phyloP scores from a whole-genome alignment of 1,140 invertebrate genomes.

The Centruroides vittatus region DNA sequence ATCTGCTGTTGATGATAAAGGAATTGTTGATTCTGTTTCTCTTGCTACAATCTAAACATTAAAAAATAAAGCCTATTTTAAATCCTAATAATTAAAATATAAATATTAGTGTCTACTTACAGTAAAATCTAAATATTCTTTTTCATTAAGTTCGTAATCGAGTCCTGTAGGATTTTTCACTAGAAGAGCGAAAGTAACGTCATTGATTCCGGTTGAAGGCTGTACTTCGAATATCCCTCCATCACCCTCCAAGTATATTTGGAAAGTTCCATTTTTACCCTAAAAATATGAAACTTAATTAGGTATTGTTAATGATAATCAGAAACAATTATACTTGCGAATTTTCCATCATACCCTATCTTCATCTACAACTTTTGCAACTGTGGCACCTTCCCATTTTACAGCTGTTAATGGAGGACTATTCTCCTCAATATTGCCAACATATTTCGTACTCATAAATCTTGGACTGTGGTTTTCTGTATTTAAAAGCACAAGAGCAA shows the following conservation, averaged over 20 bases:
- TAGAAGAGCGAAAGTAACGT: constrained; percentile 60
- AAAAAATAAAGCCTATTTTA: neutral
- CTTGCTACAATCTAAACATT: constrained; percentile 51
- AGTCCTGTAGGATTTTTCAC: constrained; percentile 64
- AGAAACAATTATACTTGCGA: too few species aligned
- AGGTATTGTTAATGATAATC: too few species aligned
- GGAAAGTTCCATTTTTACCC: constrained; percentile 69
- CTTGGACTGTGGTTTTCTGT: constrained; percentile 21
- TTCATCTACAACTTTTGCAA: constrained; percentile 6
- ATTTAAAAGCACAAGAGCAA: constrained; percentile 22
- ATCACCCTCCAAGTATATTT: constrained; percentile 57
- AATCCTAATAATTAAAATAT: too few species aligned
- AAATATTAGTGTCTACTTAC: constrained; percentile 25
- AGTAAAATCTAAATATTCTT: constrained; percentile 46
- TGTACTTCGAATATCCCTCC: constrained; percentile 74
- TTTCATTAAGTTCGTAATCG: constrained; percentile 63
- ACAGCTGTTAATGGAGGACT: constrained; percentile 38
- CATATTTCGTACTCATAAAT: constrained; percentile 39
- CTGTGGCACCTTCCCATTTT: constrained; percentile 11
- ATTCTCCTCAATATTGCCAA: constrained; percentile 63
- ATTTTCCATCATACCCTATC: constrained; percentile 6
- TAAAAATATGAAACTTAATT: neutral
- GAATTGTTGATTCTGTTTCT: constrained; percentile 35
- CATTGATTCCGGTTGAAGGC: constrained; percentile 70
- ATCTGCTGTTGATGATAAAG: constrained; percentile 47